Evolutionary conservation across 2,113 vertebrate species (phyloP), one percentile per base, ranked within the genome.

Genomic region (Polyodon spathula): DNA sequence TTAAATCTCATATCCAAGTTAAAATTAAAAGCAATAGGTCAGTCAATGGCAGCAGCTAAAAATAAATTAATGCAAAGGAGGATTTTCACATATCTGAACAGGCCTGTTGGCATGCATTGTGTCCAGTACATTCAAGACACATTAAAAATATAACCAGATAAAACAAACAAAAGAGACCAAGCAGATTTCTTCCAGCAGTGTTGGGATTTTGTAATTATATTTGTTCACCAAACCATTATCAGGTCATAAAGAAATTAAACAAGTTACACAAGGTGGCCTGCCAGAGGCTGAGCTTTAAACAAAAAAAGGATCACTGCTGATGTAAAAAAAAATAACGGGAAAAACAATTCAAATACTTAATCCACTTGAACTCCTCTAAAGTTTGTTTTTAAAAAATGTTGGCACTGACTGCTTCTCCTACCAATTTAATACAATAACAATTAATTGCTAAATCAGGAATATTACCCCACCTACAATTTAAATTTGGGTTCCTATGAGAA

Each of bases 391-490:
- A 27, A 27, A 27, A 27, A 27, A 15, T 63, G 55, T 56, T 54
- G 63, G 40, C 56, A 59, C 39, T 53, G 56, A 64, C 44, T 38
- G 48, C 17, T 53, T 58, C 46, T 63, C 58, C 50, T 58, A 8
- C 14, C 48, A 58, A 68, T 63, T 15, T 56, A 63, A 52, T 58
- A 61, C 58, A 8, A 57, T 63, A 67, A 67, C 63, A 68, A 57
- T 66, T 64, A 44, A 60, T 63, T 64, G 69, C 59, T 61, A 58
- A 55, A 54, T 46, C 63, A 66, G 60, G 58, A 63, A 64, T 56
- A 55, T 55, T 48, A 48, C 56, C 40, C 40, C 63, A 71, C 58
- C 63, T 59, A 56, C 50, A 44, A 48, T 57, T 39, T 65, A 56
- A 58, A 64, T 57, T 59, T 15, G 62, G n/a, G 54, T 60, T 64